Evolutionary conservation across 2,888 invertebrate species (phyloP).

Genomic region (Parnassius glacialis): DNA sequence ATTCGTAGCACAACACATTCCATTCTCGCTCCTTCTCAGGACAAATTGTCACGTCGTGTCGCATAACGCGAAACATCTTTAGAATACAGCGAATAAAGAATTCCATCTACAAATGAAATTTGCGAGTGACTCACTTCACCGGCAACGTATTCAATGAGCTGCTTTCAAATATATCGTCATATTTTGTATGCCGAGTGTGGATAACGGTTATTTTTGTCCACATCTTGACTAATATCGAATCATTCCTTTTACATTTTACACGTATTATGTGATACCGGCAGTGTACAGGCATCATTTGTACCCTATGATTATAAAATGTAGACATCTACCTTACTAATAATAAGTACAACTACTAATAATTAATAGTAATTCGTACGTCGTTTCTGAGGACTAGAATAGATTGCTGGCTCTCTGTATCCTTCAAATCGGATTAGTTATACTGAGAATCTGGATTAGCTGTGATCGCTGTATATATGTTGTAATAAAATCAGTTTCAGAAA

Average conservation of each 20-base stretch:
- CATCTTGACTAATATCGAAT: slow-evolving; percentile 14
- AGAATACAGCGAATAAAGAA: slow-evolving; percentile 24
- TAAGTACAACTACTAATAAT: too few relatives aligned
- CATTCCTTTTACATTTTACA: slow-evolving; percentile 7
- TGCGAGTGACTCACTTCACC: slow-evolving; percentile 24
- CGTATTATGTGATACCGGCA: not conserved
- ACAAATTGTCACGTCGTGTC: slow-evolving; percentile 25
- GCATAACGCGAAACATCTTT: slow-evolving; percentile 26
- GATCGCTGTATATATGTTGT: too few relatives aligned
- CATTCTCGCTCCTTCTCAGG: slow-evolving; percentile 5
- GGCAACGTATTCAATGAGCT: slow-evolving; percentile 22
- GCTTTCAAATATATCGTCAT: slow-evolving; percentile 19
- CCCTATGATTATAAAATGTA: too few relatives aligned
- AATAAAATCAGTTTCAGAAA: too few relatives aligned
- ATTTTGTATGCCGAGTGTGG: slow-evolving; percentile 6
- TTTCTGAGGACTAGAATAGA: too few relatives aligned
- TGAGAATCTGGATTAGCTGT: too few relatives aligned
- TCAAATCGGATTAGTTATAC: too few relatives aligned
- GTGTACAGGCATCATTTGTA: too few relatives aligned
- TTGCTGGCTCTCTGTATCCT: too few relatives aligned
- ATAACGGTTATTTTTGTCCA: slow-evolving; percentile 18
- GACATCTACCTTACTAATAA: too few relatives aligned
- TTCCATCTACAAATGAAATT: slow-evolving; percentile 27
- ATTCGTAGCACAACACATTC: slow-evolving; percentile 7
- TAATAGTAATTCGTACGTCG: too few relatives aligned